Base-by-base conservation (phyloP, 2,888 invertebrate genomes). In the Lysandra bellargus region DNA sequence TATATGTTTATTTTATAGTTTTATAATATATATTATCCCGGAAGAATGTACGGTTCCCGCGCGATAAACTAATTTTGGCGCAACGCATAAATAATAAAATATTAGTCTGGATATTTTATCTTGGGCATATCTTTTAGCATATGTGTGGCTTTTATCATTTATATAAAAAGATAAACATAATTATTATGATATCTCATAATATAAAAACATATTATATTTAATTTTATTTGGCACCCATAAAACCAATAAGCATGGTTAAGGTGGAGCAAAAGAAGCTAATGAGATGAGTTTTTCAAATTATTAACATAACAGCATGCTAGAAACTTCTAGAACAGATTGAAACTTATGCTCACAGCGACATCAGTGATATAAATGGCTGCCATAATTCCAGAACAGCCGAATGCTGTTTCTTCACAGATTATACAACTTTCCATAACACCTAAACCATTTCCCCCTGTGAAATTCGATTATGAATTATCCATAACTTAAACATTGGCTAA, bases 351-450 rank as follows among this genome's bases (percentile, higher is more conserved):
- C 93, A 96, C 96, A 80, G 96, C 97, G 80, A 99, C 95, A 72
- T 96, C 96, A 86, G 97, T 98, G 80, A 96, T 98, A 95, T 96
- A 98, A 80, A 99, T 91, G 4, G 98, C 98, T n/a, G 99, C 98
- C 95, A 96, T 96, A 78, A 98, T 96, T 79, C 98, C 99, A 61
- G 98, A 97, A 90, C 99, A 99, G 69, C 98, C 99, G 90, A 97
- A 99, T 2, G 97, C 97, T 74, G 98, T 85, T 89, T 98, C 98
- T 92, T 99, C 99, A 79, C 96, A 96, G 78, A 98, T 95, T 78
- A 99, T 87, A 88, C 98, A 96, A 64, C 95, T 93, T 87, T 98
- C 98, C 86, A 97, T 95, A 75, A 96, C 95, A 81, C 96, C 96
- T 87, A 97, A 91, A 80, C 96, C 97, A 87, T 97, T 88, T 69